phyloP scores from a whole-genome alignment of 2,797 vertebrate species.

The Pangasius larnaudii region DNA sequence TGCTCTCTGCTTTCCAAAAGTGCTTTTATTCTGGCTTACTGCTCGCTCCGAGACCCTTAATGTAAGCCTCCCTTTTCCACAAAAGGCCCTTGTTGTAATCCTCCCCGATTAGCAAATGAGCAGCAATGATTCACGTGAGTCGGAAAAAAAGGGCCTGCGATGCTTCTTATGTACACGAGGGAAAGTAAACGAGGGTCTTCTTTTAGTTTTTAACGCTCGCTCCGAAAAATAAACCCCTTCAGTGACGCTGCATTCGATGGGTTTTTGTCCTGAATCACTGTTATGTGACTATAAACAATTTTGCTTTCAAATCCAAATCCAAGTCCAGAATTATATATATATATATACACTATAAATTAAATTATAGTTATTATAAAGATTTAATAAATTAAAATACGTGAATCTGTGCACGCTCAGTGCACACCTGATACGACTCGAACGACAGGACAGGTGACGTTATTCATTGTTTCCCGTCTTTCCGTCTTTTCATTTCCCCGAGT shows the following conservation, averaged over 20 bases:
- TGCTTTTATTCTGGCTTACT: conserved; percentile 60
- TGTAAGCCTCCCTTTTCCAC: conserved; percentile 60
- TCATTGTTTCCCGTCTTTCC: neutral
- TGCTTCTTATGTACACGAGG: neutral
- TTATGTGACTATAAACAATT: neutral
- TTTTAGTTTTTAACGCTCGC: neutral
- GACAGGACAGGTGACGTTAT: conserved; percentile 29
- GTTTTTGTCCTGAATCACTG: neutral
- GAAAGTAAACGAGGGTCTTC: neutral
- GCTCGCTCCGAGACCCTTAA: conserved; percentile 61
- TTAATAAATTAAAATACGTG: neutral
- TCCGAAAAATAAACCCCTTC: neutral
- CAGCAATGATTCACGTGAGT: conserved; percentile 58
- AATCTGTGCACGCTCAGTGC: neutral
- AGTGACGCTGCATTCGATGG: neutral
- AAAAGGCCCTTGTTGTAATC: conserved; percentile 60
- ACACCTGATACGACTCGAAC: neutral
- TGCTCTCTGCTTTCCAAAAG: conserved; percentile 56
- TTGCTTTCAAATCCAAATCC: neutral
- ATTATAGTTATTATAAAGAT: too few relatives aligned
- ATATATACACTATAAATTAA: too few relatives aligned
- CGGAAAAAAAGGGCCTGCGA: conserved; percentile 29
- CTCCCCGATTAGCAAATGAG: conserved; percentile 59
- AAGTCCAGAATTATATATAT: neutral
- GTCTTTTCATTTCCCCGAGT: conserved; percentile 8